Conservation (phyloP, 2,797 vertebrate genomes). For the Onychomys leucogaster region DNA sequence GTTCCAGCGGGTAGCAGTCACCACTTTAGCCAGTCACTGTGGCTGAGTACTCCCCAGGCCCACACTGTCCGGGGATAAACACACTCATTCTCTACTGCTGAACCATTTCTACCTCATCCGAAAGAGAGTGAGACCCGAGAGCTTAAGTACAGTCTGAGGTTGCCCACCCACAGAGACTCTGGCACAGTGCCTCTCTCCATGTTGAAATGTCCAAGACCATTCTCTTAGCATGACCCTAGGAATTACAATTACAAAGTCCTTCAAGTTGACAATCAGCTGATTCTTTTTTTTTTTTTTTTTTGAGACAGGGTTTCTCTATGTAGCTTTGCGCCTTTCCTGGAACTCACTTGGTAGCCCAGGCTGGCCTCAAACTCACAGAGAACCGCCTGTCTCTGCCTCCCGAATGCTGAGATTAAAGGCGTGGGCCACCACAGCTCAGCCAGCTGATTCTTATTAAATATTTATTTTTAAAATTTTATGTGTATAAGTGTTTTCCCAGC, state of each 20-base stretch:
- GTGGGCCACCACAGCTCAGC: too few relatives aligned
- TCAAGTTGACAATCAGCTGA: background rate
- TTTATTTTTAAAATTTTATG: background rate
- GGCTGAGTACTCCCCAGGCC: background rate
- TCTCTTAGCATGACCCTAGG: rapidly evolving
- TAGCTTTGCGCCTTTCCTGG: too few relatives aligned
- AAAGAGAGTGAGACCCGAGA: background rate
- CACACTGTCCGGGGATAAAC: background rate
- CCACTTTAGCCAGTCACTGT: background rate
- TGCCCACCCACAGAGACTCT: background rate
- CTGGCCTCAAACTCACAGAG: too few relatives aligned
- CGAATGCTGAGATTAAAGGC: too few relatives aligned
- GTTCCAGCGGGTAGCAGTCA: background rate
- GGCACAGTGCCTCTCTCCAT: rapidly evolving
- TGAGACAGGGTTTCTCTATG: too few relatives aligned
- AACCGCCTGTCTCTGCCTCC: too few relatives aligned
- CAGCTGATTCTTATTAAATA: background rate
- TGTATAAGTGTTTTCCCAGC: background rate
- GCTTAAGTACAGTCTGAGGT: background rate
- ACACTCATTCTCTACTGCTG: background rate
- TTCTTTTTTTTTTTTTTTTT: too few relatives aligned
- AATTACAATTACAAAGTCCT: rapidly evolving
- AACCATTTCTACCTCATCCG: background rate
- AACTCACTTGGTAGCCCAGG: too few relatives aligned
- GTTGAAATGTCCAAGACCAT: rapidly evolving